Conservation (phyloP, 2,888 invertebrate species). For the Nomada ruficornis region DNA sequence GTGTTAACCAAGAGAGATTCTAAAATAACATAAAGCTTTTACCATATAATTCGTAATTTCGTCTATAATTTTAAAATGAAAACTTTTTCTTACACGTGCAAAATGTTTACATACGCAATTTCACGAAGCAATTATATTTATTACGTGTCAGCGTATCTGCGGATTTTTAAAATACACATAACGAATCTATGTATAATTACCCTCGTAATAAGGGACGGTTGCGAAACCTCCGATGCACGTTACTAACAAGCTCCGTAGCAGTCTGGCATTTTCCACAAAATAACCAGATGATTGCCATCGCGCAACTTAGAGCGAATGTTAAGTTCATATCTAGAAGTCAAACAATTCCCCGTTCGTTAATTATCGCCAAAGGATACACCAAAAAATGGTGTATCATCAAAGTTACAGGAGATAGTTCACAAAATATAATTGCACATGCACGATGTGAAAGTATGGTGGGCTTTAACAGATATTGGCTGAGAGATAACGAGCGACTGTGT, state of each 20-base stretch:
- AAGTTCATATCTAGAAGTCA: constrained; percentile 68
- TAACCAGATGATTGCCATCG: constrained; percentile 66
- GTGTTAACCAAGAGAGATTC: background rate
- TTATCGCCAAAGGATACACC: background rate
- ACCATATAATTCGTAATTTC: no score
- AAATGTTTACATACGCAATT: background rate
- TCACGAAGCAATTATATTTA: background rate
- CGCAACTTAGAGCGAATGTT: constrained; percentile 59
- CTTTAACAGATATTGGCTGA: no score
- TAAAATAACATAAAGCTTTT: no score
- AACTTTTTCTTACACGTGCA: background rate
- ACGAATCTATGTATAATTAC: constrained; percentile 47
- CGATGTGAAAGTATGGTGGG: no score
- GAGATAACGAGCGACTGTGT: no score
- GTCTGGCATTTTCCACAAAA: constrained; percentile 67
- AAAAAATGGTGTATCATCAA: background rate
- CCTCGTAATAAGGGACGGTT: constrained; percentile 62
- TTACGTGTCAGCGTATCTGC: background rate
- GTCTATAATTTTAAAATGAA: no score
- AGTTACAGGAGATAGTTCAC: background rate
- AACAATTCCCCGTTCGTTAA: constrained; percentile 7
- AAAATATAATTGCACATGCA: no score
- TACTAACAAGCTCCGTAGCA: constrained; percentile 61
- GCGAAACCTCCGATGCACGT: constrained; percentile 65
- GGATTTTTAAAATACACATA: background rate